Conservation (phyloP, 2,113 vertebrate species). For the Bombycilla garrulus region DNA sequence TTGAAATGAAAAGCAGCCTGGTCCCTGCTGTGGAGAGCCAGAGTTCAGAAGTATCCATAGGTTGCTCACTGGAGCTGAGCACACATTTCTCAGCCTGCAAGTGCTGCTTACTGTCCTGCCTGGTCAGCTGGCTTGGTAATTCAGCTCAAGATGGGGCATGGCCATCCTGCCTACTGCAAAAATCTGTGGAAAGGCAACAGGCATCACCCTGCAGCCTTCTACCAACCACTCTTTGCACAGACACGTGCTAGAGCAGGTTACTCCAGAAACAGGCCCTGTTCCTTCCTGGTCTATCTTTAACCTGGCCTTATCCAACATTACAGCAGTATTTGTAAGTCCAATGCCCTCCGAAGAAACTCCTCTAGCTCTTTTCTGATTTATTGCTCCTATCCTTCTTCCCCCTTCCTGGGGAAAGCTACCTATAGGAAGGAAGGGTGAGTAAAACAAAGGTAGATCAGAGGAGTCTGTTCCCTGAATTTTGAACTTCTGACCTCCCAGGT, state of each 20-base stretch:
- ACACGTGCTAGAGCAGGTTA: background rate
- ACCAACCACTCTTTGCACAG: background rate
- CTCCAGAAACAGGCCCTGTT: rapidly evolving
- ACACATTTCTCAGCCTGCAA: background rate
- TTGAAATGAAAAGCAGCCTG: background rate
- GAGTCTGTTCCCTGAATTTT: background rate
- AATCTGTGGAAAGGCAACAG: background rate
- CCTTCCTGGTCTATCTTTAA: background rate
- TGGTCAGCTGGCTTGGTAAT: background rate
- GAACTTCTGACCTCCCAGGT: background rate
- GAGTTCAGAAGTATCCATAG: background rate
- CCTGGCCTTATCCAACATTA: background rate
- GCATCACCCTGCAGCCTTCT: background rate
- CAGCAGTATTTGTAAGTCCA: background rate
- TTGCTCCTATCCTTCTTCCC: background rate
- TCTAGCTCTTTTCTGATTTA: background rate
- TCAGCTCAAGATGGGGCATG: background rate
- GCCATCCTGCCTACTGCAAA: background rate
- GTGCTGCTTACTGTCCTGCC: background rate
- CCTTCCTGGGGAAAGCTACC: background rate
- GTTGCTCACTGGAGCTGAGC: background rate
- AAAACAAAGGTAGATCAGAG: background rate
- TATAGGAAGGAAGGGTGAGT: background rate
- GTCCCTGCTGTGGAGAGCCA: background rate
- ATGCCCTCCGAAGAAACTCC: background rate